Base-by-base conservation (phyloP, 1,140 invertebrate species). In the Lasioglossum baleicum region DNA sequence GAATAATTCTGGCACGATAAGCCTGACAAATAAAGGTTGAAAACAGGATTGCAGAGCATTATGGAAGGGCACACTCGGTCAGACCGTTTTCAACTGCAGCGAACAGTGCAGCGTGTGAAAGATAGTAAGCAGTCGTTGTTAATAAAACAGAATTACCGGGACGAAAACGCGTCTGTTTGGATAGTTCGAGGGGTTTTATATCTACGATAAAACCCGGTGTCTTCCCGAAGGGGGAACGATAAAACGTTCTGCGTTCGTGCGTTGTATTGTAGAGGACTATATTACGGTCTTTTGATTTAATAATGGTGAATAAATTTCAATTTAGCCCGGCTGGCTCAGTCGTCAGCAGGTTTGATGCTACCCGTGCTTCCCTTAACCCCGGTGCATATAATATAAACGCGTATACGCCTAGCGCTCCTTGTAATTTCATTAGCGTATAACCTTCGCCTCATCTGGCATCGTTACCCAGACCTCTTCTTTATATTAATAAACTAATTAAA, bases 211-310 rank as follows among this genome's bases (percentile, higher is more conserved):
- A 64, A 40, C n/a, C 20, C 42, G 42, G 22, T 48, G n/a, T 26
- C 22, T n/a, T 3, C 35, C 8, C 20, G 35, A 20, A n/a, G 20
- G 10, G 13, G 42, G 42, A 17, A 51, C 42, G 35, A 44, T 66
- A 22, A 66, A 66, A 66, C 64, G 20, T 40, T n/a, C 40, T 8
- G 35, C 20, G 35, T n/a, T 44, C 40, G 40, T 20, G 20, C 17
- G 20, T n/a, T 10, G 64, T 44, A 22, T 66, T 40, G 40, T 20
- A 2, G 7, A 42, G 20, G 35, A 22, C 40, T 44, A 20, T 44
- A 66, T 67, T 26, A 51, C n/a, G 44, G n/a, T 67, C 42, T 26
- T 48, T 67, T 67, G 65, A 67, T 67, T 67, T 26, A 67, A 67
- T 67, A 48, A 51, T 5, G 10, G 22, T 51, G 65, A 67, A 48